phyloP scores from a whole-genome alignment of 1,140 invertebrate genomes.

The Stegodyphus dumicola region DNA sequence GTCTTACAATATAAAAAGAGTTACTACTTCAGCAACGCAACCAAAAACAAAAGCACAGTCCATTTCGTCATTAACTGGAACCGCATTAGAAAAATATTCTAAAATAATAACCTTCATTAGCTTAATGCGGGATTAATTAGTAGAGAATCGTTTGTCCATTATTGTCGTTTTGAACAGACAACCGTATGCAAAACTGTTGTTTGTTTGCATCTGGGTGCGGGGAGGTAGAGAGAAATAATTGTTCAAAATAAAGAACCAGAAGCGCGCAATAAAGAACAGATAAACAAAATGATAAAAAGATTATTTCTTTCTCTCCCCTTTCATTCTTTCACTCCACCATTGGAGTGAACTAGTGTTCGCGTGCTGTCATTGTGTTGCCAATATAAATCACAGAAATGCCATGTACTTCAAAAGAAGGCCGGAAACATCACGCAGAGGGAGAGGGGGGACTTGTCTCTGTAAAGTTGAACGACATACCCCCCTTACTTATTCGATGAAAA shows the following conservation, averaged over 20 bases:
- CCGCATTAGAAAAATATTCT: slow-evolving; percentile 44
- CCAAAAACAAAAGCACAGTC: slow-evolving; percentile 27
- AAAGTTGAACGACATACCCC: slow-evolving; percentile 2
- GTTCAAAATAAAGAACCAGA: background rate
- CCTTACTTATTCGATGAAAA: slow-evolving; percentile 2
- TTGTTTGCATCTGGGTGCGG: too few relatives aligned
- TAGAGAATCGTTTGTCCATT: background rate
- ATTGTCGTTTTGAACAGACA: background rate
- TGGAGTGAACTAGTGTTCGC: background rate
- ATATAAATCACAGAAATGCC: slow-evolving; percentile 52
- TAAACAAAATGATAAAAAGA: slow-evolving; percentile 8
- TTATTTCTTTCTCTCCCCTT: background rate
- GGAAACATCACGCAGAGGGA: slow-evolving; percentile 8
- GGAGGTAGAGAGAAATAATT: background rate
- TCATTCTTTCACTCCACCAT: background rate
- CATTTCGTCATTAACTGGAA: slow-evolving; percentile 9
- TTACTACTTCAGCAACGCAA: too few relatives aligned
- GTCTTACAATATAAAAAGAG: too few relatives aligned
- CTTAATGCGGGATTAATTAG: slow-evolving; percentile 55
- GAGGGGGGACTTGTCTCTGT: background rate
- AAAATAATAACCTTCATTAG: slow-evolving; percentile 55
- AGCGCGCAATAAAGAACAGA: background rate
- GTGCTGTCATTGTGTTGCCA: slow-evolving; percentile 41
- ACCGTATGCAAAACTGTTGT: too few relatives aligned
- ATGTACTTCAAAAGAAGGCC: background rate